phyloP scores from a whole-genome alignment of 2,113 vertebrate species.

The Odontophorus gujanensis region DNA sequence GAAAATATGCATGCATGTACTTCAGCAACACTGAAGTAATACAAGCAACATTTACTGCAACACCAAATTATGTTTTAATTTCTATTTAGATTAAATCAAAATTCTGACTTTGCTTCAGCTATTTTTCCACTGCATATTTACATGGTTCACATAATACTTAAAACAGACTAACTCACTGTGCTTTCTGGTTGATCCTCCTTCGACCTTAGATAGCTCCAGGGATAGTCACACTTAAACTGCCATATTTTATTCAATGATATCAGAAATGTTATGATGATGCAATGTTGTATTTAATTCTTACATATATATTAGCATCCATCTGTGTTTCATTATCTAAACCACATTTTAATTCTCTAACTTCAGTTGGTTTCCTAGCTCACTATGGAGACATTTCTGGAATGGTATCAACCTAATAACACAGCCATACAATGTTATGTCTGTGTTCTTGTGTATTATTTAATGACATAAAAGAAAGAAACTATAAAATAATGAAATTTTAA shows the following conservation, averaged over 20 bases:
- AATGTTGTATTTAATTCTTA: not conserved
- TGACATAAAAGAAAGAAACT: not conserved
- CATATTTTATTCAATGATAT: not conserved
- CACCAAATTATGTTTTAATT: not conserved
- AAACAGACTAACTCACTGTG: rapidly evolving
- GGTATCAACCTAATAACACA: not conserved
- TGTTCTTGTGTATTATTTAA: not conserved
- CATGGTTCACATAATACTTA: not conserved
- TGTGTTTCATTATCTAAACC: not conserved
- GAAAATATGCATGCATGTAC: not conserved
- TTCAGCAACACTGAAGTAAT: not conserved
- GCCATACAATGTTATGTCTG: rapidly evolving
- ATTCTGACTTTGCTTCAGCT: not conserved
- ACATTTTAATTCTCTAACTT: not conserved
- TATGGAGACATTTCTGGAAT: not conserved
- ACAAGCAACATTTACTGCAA: not conserved
- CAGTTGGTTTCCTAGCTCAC: not conserved
- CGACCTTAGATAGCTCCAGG: not conserved
- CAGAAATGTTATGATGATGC: not conserved
- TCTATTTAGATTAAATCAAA: not conserved
- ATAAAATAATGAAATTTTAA: not conserved
- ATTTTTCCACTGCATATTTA: not conserved
- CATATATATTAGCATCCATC: not conserved
- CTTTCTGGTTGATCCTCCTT: not conserved
- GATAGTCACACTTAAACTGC: not conserved